A percentile compares a stretch with the other conserved stretches of the same genome.
Conservation (phyloP, 2,797 vertebrate species). For the Clangula hyemalis region DNA sequence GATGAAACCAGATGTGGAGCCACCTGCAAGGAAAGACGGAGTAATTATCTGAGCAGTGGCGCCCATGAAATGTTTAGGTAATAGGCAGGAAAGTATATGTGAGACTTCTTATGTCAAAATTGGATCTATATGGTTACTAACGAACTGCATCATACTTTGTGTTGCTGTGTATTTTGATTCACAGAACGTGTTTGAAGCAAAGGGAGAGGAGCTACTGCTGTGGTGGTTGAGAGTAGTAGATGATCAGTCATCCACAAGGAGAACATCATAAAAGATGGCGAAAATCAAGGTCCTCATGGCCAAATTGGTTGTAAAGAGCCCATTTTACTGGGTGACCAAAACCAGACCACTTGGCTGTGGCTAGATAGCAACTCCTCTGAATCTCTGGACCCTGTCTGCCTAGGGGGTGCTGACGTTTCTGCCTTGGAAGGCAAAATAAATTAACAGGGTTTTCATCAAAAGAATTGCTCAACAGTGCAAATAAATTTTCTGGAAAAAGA, state of each 20-base stretch:
- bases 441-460: background rate
- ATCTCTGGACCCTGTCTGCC: background rate
- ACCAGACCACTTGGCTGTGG: background rate
- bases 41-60: background rate
- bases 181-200: background rate
- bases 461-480: background rate
- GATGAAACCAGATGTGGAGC: background rate
- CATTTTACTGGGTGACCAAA: background rate
- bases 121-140: background rate
- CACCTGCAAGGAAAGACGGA: background rate
- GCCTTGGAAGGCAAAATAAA: constrained; percentile 2
- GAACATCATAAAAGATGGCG: background rate
- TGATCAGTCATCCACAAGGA: background rate
- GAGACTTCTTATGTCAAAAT: background rate
- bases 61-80: background rate
- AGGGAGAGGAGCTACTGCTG: accelerated
- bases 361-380: background rate
- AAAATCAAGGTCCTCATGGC: background rate
- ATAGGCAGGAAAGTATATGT: background rate
- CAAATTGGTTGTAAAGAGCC: background rate
- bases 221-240: background rate
- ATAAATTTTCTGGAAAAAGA: background rate
- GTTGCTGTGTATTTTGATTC: background rate
- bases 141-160: background rate
- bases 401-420: background rate